Evolutionary conservation across 1,140 invertebrate genomes (phyloP).

Genomic region (Sycobia sp.): DNA sequence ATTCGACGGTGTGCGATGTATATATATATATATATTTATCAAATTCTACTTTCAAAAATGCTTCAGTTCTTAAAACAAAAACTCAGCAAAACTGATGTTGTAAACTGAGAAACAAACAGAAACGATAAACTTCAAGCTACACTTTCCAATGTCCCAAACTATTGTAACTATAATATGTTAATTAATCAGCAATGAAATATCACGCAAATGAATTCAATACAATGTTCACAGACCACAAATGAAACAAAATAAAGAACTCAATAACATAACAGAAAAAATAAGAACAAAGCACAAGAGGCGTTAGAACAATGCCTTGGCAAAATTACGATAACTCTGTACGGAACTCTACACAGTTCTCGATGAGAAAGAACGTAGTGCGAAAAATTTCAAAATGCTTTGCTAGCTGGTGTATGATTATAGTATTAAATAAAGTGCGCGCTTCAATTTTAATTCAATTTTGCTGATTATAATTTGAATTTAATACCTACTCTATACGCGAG

Average conservation of each 20-base stretch:
- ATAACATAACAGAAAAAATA: conserved; percentile 10
- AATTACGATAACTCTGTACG: conserved; percentile 15
- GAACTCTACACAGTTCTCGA: no score
- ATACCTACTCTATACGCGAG: no score
- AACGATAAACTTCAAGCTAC: background rate
- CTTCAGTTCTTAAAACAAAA: background rate
- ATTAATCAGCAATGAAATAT: background rate
- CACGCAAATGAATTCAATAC: conserved; percentile 7
- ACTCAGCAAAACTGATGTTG: background rate
- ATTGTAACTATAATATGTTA: no score
- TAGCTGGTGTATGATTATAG: no score
- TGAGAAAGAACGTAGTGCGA: no score
- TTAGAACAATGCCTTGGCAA: conserved; percentile 20
- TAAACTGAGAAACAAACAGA: no score
- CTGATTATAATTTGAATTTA: no score
- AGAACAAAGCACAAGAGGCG: conserved; percentile 25
- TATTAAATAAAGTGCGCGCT: no score
- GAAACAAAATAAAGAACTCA: conserved; percentile 1
- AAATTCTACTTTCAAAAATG: conserved; percentile 8
- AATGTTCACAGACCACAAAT: conserved; percentile 11
- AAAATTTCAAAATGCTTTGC: no score
- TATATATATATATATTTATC: background rate
- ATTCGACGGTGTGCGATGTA: no score
- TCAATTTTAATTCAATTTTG: no score
- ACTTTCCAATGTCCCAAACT: background rate